Percentiles rank a stretch among this genome's conserved stretches.
Evolutionary conservation across 2,797 vertebrate species (phyloP).

Genomic region (Anguilla megastoma): DNA sequence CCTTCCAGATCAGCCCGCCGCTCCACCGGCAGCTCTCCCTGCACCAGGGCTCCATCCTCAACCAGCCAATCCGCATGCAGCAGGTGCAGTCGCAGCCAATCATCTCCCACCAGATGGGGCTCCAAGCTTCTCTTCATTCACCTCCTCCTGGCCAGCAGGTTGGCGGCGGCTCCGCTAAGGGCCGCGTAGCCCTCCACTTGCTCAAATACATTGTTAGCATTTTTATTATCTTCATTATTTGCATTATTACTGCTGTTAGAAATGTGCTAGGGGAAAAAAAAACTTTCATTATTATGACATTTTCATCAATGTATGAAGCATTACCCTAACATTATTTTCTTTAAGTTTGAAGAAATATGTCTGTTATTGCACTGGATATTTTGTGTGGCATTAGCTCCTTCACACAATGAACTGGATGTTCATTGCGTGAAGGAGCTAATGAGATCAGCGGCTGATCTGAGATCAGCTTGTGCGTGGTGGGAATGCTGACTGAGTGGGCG

Average conservation of each 20-base stretch:
- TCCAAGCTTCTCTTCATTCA: slow-evolving; percentile 90
- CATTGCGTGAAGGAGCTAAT: neutral
- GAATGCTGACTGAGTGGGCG: neutral
- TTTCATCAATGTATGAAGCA: too few species aligned
- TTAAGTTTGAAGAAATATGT: neutral
- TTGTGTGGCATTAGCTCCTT: neutral
- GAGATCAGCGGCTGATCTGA: neutral
- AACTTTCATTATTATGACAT: too few species aligned
- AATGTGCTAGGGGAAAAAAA: too few species aligned
- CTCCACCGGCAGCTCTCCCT: slow-evolving; percentile 94
- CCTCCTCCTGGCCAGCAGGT: slow-evolving; percentile 96
- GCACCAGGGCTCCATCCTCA: slow-evolving; percentile 91
- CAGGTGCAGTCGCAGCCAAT: slow-evolving; percentile 92
- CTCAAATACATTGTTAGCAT: too few species aligned
- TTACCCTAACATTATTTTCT: neutral
- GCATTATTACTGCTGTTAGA: too few species aligned
- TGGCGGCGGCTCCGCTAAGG: slow-evolving; percentile 42
- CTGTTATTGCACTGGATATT: neutral
- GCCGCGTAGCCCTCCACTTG: neutral
- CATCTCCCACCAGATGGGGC: slow-evolving; percentile 94
- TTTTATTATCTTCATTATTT: too few species aligned
- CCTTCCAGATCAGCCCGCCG: slow-evolving; percentile 93
- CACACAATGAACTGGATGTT: neutral
- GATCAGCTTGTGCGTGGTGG: neutral
- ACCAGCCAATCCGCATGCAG: slow-evolving; percentile 95